Conservation (phyloP, 2,113 vertebrate genomes). For the Pterocles orientalis region DNA sequence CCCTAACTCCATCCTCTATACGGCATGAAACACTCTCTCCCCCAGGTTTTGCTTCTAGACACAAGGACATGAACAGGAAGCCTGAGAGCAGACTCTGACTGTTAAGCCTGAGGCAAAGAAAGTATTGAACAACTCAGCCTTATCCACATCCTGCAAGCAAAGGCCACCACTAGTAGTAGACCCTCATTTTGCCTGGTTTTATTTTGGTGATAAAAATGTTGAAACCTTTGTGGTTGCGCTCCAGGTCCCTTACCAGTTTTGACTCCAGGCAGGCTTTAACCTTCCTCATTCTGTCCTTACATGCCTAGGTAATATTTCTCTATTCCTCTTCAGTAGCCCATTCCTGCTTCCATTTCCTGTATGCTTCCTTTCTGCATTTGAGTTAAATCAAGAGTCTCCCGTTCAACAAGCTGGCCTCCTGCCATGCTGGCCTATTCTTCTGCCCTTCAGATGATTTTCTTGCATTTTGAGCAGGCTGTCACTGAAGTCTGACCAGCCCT, state of each 20-base stretch:
- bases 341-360: not conserved
- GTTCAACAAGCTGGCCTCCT: not conserved
- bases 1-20: not conserved
- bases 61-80: not conserved
- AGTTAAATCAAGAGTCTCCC: not conserved
- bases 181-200: not conserved
- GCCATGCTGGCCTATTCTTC: not conserved
- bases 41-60: not conserved
- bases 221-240: not conserved
- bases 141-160: not conserved
- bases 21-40: not conserved
- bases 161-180: not conserved
- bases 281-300: not conserved
- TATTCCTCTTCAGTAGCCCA: not conserved
- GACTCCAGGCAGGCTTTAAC: not conserved
- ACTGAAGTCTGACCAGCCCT: not conserved
- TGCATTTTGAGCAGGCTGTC: slow-evolving; percentile 1
- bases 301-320: not conserved
- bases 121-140: not conserved
- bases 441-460: not conserved
- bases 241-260: not conserved
- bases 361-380: not conserved
- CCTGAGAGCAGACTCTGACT: not conserved
- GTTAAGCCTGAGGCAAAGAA: not conserved
- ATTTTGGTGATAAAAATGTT: not conserved